A percentile compares a stretch with the other conserved stretches of the same genome.
Conservation (phyloP, 1,140 invertebrate genomes). For the Elysia chlorotica region DNA sequence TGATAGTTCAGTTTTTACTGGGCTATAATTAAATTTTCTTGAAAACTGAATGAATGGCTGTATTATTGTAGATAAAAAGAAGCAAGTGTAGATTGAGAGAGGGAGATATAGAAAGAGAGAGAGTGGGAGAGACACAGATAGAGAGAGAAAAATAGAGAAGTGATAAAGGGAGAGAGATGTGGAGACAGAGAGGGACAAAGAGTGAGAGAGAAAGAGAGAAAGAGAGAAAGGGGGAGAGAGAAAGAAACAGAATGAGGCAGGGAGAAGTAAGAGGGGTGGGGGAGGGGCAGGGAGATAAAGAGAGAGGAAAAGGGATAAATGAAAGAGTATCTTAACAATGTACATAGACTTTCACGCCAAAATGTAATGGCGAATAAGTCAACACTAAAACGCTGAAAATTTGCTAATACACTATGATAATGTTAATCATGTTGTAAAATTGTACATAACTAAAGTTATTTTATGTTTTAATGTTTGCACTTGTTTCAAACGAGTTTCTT, state of each 20-base stretch:
- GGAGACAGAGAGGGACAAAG: slow-evolving; percentile 12
- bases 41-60: not conserved
- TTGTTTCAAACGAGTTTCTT: too few relatives aligned
- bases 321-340: not conserved
- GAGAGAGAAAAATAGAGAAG: slow-evolving; percentile 3
- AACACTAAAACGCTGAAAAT: too few relatives aligned
- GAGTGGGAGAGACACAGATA: slow-evolving; percentile 15
- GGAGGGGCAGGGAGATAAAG: not conserved
- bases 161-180: not conserved
- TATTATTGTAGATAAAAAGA: slow-evolving; percentile 21
- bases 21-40: not conserved
- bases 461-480: too few relatives aligned
- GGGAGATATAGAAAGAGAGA: slow-evolving; percentile 20
- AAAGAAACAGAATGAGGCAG: not conserved
- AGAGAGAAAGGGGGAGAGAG: not conserved
- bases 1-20: not conserved
- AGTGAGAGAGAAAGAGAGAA: not conserved
- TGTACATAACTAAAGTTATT: too few relatives aligned
- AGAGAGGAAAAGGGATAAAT: not conserved
- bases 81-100: slow-evolving; percentile 17
- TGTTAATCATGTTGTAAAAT: too few relatives aligned
- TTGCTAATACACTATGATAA: too few relatives aligned
- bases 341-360: too few relatives aligned
- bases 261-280: not conserved
- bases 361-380: too few relatives aligned